Percentiles rank a stretch among this genome's conserved stretches.
Conservation (phyloP, 2,888 invertebrate genomes). For the Andrena flavipes region DNA sequence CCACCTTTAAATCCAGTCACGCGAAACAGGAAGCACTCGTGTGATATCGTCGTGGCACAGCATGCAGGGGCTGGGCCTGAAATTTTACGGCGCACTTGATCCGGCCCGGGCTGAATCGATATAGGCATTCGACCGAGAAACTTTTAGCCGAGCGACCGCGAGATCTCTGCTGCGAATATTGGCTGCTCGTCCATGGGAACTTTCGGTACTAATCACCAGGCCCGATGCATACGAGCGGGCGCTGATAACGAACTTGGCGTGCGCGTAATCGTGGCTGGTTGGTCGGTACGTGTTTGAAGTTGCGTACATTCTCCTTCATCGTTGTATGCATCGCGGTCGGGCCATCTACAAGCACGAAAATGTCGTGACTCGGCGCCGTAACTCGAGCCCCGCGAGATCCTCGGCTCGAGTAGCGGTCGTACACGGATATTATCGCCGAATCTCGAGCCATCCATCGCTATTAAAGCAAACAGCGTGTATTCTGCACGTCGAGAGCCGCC, state of each 20-base stretch:
- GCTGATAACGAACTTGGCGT: conserved; percentile 68
- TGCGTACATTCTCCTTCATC: conserved; percentile 44
- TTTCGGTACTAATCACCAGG: conserved; percentile 56
- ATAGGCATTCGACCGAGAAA: conserved; percentile 30
- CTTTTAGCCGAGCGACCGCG: conserved; percentile 20
- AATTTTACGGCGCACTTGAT: conserved; percentile 29
- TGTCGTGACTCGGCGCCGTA: conserved; percentile 63
- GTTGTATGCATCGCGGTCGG: neutral
- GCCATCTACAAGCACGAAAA: conserved; percentile 35
- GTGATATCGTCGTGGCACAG: neutral
- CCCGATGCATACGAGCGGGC: conserved; percentile 41
- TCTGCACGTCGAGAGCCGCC: conserved; percentile 6
- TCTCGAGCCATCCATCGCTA: conserved; percentile 59
- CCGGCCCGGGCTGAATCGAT: conserved; percentile 43
- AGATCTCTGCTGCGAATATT: conserved; percentile 37
- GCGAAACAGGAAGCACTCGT: conserved; percentile 12
- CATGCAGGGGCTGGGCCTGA: neutral
- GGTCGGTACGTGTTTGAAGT: conserved; percentile 42
- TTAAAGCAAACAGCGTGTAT: conserved; percentile 48
- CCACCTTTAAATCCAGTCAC: conserved; percentile 7
- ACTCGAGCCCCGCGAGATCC: conserved; percentile 59
- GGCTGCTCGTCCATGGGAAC: conserved; percentile 35
- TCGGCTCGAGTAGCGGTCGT: conserved; percentile 46
- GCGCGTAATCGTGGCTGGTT: conserved; percentile 58
- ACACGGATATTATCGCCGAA: conserved; percentile 58